These are phyloP conservation scores for Ceratina calcarata DNA, from an alignment of 1,140 invertebrate species.

Conservation along the genomic window DNA sequence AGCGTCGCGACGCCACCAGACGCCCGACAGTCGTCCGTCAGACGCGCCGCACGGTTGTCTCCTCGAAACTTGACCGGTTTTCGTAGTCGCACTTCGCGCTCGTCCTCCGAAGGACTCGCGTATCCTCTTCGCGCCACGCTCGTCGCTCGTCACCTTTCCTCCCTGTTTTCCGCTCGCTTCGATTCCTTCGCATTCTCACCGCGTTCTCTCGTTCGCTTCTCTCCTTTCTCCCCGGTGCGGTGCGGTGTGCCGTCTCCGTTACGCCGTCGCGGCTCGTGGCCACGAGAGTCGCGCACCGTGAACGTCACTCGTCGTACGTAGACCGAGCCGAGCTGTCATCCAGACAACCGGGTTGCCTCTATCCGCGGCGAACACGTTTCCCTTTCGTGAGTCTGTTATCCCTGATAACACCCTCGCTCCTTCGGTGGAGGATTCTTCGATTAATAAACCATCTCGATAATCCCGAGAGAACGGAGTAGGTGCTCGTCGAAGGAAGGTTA, in stretches of 20 bases:
- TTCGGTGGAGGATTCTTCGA: too few relatives aligned
- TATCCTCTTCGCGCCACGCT: slow-evolving; percentile 4
- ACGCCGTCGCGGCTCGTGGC: slow-evolving; percentile 22
- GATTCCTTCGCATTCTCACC: slow-evolving; percentile 26
- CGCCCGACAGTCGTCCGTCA: slow-evolving; percentile 68
- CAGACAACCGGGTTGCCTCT: slow-evolving; percentile 11
- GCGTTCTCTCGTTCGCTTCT: slow-evolving; percentile 3
- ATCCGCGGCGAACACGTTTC: neutral
- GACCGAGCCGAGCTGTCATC: slow-evolving; percentile 61
- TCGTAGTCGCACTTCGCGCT: slow-evolving; percentile 41
- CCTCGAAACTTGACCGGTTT: slow-evolving; percentile 31
- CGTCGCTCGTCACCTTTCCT: neutral
- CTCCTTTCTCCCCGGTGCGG: slow-evolving; percentile 38
- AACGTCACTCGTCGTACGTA: slow-evolving; percentile 63
- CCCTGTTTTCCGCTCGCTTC: slow-evolving; percentile 14
- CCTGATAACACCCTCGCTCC: too few relatives aligned
- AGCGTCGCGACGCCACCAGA: slow-evolving; percentile 61
- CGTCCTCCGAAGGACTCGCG: slow-evolving; percentile 42
- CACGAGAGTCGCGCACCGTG: slow-evolving; percentile 45
- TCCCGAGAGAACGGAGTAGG: neutral
- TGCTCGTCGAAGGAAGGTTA: neutral
- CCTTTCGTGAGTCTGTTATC: neutral
- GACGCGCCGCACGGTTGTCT: slow-evolving; percentile 62
- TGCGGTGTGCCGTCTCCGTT: slow-evolving; percentile 31
- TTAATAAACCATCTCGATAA: too few relatives aligned